These are phyloP conservation scores for Fundulus diaphanus DNA, from an alignment of 2,797 vertebrate genomes.

Conservation along the genomic window DNA sequence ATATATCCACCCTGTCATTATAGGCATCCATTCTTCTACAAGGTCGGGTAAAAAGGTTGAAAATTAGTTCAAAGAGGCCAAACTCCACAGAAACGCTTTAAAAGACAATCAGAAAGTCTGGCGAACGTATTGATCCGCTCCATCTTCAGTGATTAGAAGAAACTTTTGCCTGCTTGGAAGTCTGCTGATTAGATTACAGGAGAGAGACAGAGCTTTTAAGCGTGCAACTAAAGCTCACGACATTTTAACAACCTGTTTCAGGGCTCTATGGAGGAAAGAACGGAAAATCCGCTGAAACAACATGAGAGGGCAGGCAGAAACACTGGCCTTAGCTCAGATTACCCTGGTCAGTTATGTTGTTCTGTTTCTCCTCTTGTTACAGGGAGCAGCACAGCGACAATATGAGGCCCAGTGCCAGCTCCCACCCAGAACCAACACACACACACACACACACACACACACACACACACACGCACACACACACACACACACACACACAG, in stretches of 20 bases:
- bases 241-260: background rate
- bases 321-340: constrained; percentile 16
- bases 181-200: background rate
- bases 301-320: background rate
- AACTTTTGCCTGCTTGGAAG: background rate
- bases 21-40: too few relatives aligned
- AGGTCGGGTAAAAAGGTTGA: too few relatives aligned
- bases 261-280: background rate
- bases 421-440: constrained; percentile 31
- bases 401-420: constrained; percentile 45
- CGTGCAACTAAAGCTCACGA: background rate
- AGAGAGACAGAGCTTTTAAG: background rate
- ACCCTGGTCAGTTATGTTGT: constrained; percentile 40
- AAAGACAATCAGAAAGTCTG: too few relatives aligned
- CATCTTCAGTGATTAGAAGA: background rate
- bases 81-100: too few relatives aligned
- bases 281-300: background rate
- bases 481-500: background rate
- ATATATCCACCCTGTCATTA: too few relatives aligned
- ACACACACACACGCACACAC: constrained; percentile 1
- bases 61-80: too few relatives aligned
- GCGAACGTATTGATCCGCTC: background rate
- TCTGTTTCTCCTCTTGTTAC: constrained; percentile 55
- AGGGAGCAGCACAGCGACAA: constrained; percentile 46
- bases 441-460: constrained; percentile 35